Base-by-base conservation (phyloP, 2,888 invertebrate species). In the Tenthredo notha region DNA sequence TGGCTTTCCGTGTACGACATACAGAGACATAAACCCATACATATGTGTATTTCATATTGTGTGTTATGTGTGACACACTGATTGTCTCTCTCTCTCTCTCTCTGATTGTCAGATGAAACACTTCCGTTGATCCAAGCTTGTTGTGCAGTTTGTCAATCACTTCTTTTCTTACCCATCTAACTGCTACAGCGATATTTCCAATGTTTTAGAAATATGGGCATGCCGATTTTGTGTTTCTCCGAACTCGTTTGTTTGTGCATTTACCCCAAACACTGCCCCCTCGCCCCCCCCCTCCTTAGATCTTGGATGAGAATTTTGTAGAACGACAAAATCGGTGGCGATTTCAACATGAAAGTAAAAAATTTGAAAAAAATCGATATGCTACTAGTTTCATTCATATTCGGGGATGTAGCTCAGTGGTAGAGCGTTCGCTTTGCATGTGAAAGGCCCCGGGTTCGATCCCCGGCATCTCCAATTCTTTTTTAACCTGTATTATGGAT, bases 391-490 rank as follows among this genome's bases (percentile, higher is more conserved):
- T 4, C 15, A 18, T 67, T 67, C 33, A 67, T 33, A 67, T 67
- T 61, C 67, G 95, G 96, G 96, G 98, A 97, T 98, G 97, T 98
- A 98, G 98, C 98, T 98, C 98, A 98, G 97, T 98, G 98, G 98
- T 98, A 98, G 98, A 98, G 98, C 98, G 98, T 97, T 98, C 98
- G 98, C 98, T 98, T 98, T 97, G 98, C 98, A 98, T 98, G 98
- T 97, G 98, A 98, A 98, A 98, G 98, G 98, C 97, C 98, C 98
- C 97, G 98, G 98, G 98, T 98, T 98, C 98, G 97, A 98, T 97
- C 97, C 98, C 98, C 98, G 97, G 98, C 97, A 97, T 97, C 97
- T 96, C 97, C 97, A 96, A 91, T 93, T 91, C 92, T 93, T 92
- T 92, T 93, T 67, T 67, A 18, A 18, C 33, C 33, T 67, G 10